phyloP scores from a whole-genome alignment of 2,888 invertebrate species.

The Euclidia mi region DNA sequence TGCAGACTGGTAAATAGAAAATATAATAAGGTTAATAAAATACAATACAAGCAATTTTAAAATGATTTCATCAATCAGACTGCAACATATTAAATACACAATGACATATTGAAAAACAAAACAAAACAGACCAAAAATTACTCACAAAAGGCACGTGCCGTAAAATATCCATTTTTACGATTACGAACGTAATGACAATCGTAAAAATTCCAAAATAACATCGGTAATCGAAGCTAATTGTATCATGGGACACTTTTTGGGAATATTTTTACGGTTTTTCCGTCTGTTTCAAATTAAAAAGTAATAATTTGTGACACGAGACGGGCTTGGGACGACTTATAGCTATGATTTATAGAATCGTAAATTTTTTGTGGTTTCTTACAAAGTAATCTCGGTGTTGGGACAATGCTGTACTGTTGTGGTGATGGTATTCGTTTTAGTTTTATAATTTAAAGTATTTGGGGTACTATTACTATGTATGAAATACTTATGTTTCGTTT shows the following conservation, averaged over 20 bases:
- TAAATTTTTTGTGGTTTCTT: slow-evolving; percentile 56
- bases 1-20: too few relatives aligned
- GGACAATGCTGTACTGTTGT: slow-evolving; percentile 17
- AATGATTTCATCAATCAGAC: too few relatives aligned
- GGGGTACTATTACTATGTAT: too few relatives aligned
- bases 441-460: neutral
- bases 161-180: slow-evolving; percentile 54
- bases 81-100: too few relatives aligned
- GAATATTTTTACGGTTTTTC: slow-evolving; percentile 53
- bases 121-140: slow-evolving; percentile 3
- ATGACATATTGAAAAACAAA: slow-evolving; percentile 1
- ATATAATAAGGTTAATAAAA: too few relatives aligned
- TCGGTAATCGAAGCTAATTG: slow-evolving; percentile 65
- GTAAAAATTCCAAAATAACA: slow-evolving; percentile 58
- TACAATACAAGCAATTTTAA: too few relatives aligned
- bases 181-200: slow-evolving; percentile 45
- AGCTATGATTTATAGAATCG: slow-evolving; percentile 67
- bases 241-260: slow-evolving; percentile 56
- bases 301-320: slow-evolving; percentile 63
- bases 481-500: too few relatives aligned
- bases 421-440: neutral
- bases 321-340: slow-evolving; percentile 56
- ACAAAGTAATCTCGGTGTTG: slow-evolving; percentile 43
- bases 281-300: slow-evolving; percentile 79
- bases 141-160: slow-evolving; percentile 14